Evolutionary conservation across 2,113 vertebrate species (phyloP), one percentile per base, ranked within the genome.

Genomic region (Ptychochromis oligacanthus): DNA sequence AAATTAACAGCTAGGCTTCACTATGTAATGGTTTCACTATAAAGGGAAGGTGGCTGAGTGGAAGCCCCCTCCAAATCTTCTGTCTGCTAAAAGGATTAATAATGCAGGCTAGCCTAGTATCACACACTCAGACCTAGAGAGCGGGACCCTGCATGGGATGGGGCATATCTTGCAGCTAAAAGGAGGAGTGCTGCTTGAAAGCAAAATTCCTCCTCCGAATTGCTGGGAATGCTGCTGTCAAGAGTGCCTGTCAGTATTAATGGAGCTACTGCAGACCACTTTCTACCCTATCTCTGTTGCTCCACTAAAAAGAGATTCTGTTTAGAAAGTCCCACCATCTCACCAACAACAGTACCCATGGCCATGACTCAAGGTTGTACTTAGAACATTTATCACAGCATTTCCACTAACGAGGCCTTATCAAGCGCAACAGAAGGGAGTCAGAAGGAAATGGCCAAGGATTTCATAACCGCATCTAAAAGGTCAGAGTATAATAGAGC

Each of bases 11-110:
- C 4, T 28, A 54, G 85, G 84, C 72, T 80, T 79, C 82, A 79
- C 81, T 91, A 87, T 80, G 31, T 89, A 91, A 90, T 79, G 82
- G 90, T 91, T 92, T 91, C 91, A 93, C 85, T 90, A 85, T 88
- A 87, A 92, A 90, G 11, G 77, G 70, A 82, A 79, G 86, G 84
- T 82, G 89, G 88, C 80, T 81, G 83, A 75, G 82, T 81, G 87
- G 79, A 91, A 88, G 89, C 40, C 86, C 86, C 79, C 85, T 88
- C 89, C 28, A 78, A 90, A 84, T 91, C 91, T 75, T 75, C 84
- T 60, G 84, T 91, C 89, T 85, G 82, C 83, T 77, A 34, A 81
- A 82, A 60, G 72, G 83, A 93, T 95, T 80, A 94, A 94, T 93
- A 93, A 94, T 93, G 90, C 85, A 94, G 84, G 43, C 60, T 64